Evolutionary conservation across 2,888 invertebrate genomes (phyloP).

Genomic region (Deilephila porcellus): DNA sequence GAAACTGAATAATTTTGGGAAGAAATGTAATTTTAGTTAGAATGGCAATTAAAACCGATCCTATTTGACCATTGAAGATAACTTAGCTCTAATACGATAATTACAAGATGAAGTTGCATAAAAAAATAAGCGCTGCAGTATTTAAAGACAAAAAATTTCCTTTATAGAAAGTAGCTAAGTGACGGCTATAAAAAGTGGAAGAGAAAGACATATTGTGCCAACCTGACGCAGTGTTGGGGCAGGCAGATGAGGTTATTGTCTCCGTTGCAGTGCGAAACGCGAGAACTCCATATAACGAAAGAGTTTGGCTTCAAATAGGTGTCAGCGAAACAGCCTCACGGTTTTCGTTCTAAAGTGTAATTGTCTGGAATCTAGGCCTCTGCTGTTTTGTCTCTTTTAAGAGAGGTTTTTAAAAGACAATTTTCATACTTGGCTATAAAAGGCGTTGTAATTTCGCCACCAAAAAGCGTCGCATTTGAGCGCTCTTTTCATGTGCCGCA

Average conservation of each 20-base stretch:
- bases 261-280: not conserved
- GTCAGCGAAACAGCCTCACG: slow-evolving; percentile 6
- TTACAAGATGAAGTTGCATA: too few relatives aligned
- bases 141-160: too few relatives aligned
- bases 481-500: not conserved
- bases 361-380: slow-evolving; percentile 25
- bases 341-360: slow-evolving; percentile 19
- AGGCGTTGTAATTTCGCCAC: slow-evolving; percentile 10
- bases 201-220: not conserved
- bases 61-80: too few relatives aligned
- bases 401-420: slow-evolving; percentile 23
- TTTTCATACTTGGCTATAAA: slow-evolving; percentile 23
- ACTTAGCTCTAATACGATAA: too few relatives aligned
- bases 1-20: not conserved
- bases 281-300: not conserved
- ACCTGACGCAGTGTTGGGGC: not conserved
- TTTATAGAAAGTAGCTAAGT: not conserved
- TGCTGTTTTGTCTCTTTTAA: slow-evolving; percentile 23
- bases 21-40: not conserved
- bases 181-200: not conserved
- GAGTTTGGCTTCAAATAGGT: slow-evolving; percentile 4
- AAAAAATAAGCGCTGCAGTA: too few relatives aligned
- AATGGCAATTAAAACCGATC: too few relatives aligned
- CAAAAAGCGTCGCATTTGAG: slow-evolving; percentile 7
- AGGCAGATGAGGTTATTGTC: not conserved